A percentile compares a stretch with the other conserved stretches of the same genome.
Evolutionary conservation across 2,113 vertebrate genomes (phyloP).

Genomic region (Hirundichthys speculiger): DNA sequence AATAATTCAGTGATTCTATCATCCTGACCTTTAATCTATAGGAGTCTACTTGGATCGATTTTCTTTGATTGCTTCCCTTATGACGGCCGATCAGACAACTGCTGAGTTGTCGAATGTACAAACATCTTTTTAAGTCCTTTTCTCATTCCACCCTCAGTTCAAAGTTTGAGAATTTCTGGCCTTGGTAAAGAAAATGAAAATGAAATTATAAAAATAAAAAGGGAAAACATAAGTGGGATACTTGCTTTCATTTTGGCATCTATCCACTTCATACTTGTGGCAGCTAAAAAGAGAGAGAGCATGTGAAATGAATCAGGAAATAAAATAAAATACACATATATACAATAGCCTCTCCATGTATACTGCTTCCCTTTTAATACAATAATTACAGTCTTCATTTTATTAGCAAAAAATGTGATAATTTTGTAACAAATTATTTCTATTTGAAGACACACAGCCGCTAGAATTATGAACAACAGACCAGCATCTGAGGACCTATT

Average conservation of each 20-base stretch:
- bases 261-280: slow-evolving; percentile 99
- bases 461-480: too few relatives aligned
- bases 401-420: not conserved
- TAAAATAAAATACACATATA: not conserved
- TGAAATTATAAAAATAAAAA: not conserved
- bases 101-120: too few relatives aligned
- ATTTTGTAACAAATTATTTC: not conserved
- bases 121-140: not conserved
- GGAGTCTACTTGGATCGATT: too few relatives aligned
- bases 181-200: not conserved
- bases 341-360: not conserved
- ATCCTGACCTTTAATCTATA: too few relatives aligned
- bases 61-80: too few relatives aligned
- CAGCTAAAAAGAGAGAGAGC: slow-evolving; percentile 81
- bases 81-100: too few relatives aligned
- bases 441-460: too few relatives aligned
- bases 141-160: not conserved
- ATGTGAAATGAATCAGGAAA: too few relatives aligned
- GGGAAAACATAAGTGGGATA: slow-evolving; percentile 13
- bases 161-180: not conserved
- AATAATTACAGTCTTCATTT: not conserved
- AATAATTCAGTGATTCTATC: too few relatives aligned
- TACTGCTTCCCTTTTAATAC: not conserved
- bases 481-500: not conserved
- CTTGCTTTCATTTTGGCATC: slow-evolving; percentile 99